Base-by-base conservation (phyloP, 2,888 invertebrate genomes). In the Monochamus alternatus region DNA sequence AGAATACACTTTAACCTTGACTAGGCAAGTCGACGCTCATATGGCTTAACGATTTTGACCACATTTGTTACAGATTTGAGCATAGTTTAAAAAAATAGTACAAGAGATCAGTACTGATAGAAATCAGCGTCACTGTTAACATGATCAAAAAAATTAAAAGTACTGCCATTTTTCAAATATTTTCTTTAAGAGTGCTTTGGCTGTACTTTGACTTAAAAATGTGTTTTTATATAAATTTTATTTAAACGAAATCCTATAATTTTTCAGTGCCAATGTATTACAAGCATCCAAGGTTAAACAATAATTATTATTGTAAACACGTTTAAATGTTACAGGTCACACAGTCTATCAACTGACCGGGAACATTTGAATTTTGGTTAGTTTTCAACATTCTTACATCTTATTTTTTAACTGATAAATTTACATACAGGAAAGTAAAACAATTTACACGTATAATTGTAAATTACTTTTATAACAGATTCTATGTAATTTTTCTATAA, bases 311-410 rank as follows among this genome's bases (percentile, higher is more conserved):
- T 69, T 59, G 69, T 69, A 69, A 69, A 69, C 60, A 60, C 69
- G 60, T 69, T 62, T 30, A 69, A 69, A 69, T 69, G 60, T 69
- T 69, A 69, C 69, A 69, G 69, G 69, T 60, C 69, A 69, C 60
- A 59, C 31, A 44, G 44, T 32, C 38, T 60, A 51, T 65, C 51
- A 8, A 47, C 43, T 30, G 5, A 5, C 52, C 8, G n/a, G 66
- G 55, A 66, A 66, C 12, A 38, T 30, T 32, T 55, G 32, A 55
- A 55, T 55, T 66, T 66, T 55, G 52, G 52, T 32, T 31, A n/a
- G 51, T 64, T 64, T 64, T 64, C 12, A 30, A 55, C 22, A n/a
- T 55, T 55, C n/a, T 55, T n/a, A 55, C 14, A 14, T 5, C 22
- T 55, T 14, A 55, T 55, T 55, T 55, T 55, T 3, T 47, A 9